Base-by-base conservation (phyloP, 1,140 invertebrate species). In the Pissodes strobi region DNA sequence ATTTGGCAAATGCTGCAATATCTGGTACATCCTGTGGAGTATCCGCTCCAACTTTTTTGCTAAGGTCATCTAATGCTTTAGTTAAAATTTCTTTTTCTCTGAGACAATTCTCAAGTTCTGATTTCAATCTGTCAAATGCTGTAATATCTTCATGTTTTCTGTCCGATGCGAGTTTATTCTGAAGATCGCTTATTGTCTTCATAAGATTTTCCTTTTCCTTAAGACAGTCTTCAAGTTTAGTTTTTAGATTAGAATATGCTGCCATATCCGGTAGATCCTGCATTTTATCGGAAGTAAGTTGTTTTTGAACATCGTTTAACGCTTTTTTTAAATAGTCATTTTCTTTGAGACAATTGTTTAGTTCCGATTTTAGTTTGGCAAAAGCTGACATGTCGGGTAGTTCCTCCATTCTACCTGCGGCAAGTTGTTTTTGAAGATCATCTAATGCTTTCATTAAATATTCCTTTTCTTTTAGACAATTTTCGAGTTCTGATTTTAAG, bases 311-410 rank as follows among this genome's bases (percentile, higher is more conserved):
- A 57, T 64, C 53, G 18, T 53, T 37, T 18, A 69, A 67, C 6
- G 52, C 43, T 6, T 25, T 41, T 39, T 70, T 68, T 41, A 74
- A 17, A 6, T 30, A 25, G 15, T 65, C 53, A 25, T 74, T 72
- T 21, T 66, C 41, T 27, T 68, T 65, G 2, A 21, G 10, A 48
- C 13, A 18, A 12, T 48, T 15, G 2, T 48, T 17, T 4, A 48
- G 23, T 9, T 52, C 10, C 9, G 21, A 13, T 52, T 52, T 52
- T 9, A 52, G 49, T 13, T 30, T 15, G 17, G 49, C 23, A 52
- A 27, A 52, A 25, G 23, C 49, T 21, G 21, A 5, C 17, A 52
- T 6, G 13, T 52, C 23, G 8, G 49, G 49, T 37, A 27, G 19
- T 19, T 19, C 19, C 10, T 30, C 30, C 2, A 17, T 52, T 23